These are phyloP conservation scores for Neomicropteryx cornuta DNA, from an alignment of 1,140 invertebrate genomes.

Conservation along the genomic window DNA sequence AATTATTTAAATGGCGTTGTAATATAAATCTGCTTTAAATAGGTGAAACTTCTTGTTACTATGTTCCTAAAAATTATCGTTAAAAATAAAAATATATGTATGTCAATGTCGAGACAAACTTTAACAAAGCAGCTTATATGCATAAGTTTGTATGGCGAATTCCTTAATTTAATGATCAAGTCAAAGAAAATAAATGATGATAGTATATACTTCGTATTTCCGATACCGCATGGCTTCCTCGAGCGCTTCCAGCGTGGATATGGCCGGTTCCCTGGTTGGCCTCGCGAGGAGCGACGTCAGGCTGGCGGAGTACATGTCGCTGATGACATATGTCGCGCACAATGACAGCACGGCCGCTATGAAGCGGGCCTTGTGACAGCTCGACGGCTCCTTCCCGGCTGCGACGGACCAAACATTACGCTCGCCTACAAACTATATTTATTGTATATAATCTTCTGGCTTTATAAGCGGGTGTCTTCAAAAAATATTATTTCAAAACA, in stretches of 20 bases:
- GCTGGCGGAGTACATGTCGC: slow-evolving; percentile 62
- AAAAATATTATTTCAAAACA: no score
- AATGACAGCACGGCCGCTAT: slow-evolving; percentile 50
- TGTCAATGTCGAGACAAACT: no score
- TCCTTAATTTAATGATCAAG: no score
- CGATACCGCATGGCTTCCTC: slow-evolving; percentile 47
- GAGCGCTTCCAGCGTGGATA: slow-evolving; percentile 47
- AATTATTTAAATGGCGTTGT: no score
- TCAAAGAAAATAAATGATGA: no score
- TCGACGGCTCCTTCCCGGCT: slow-evolving; percentile 42
- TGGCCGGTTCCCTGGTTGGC: slow-evolving; percentile 49
- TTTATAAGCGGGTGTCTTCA: neutral
- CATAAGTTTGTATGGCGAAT: no score
- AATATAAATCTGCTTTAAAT: no score
- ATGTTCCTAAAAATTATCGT: no score
- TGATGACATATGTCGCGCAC: slow-evolving; percentile 57
- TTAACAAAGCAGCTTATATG: no score
- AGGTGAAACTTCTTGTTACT: no score
- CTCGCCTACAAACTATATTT: no score
- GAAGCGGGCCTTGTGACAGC: slow-evolving; percentile 46
- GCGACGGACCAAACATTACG: slow-evolving; percentile 16
- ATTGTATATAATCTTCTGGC: neutral
- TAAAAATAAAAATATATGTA: no score
- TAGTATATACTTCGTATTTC: slow-evolving; percentile 46
- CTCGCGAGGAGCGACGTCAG: slow-evolving; percentile 55